phyloP scores from a whole-genome alignment of 64 coral and sea anemone species.

The Hydrozoanthus tunicans region DNA sequence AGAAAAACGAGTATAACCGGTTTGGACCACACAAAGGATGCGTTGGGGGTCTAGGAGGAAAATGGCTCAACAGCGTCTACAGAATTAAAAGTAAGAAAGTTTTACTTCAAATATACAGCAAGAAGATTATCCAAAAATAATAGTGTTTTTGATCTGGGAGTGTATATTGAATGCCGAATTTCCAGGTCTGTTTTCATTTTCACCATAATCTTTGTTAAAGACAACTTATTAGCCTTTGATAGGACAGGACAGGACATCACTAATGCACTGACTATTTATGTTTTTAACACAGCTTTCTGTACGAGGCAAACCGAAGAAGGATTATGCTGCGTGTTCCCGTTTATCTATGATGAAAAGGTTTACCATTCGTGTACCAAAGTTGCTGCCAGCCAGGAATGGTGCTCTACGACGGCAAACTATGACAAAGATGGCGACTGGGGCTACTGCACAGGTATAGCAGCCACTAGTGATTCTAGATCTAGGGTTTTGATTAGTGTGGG shows the following conservation, averaged over 20 bases:
- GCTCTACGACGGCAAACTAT: not conserved
- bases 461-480: not conserved
- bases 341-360: not conserved
- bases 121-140: too few species aligned
- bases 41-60: not conserved
- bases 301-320: slow-evolving; percentile 5
- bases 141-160: too few species aligned
- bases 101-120: too few species aligned
- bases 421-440: slow-evolving; percentile 15
- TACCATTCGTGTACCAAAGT: not conserved
- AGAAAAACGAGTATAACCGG: not conserved
- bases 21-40: not conserved
- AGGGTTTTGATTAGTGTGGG: too few species aligned
- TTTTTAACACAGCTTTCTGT: not conserved
- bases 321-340: slow-evolving; percentile 11
- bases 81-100: not conserved
- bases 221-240: too few species aligned
- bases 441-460: not conserved
- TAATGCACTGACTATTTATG: not conserved
- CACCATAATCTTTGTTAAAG: too few species aligned
- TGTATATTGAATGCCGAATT: too few species aligned
- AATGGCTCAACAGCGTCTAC: not conserved
- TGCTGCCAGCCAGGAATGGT: not conserved
- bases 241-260: too few species aligned
- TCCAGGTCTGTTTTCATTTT: too few species aligned